Evolutionary conservation across 2,113 vertebrate genomes (phyloP).

Genomic region (Neogobius melanostomus): DNA sequence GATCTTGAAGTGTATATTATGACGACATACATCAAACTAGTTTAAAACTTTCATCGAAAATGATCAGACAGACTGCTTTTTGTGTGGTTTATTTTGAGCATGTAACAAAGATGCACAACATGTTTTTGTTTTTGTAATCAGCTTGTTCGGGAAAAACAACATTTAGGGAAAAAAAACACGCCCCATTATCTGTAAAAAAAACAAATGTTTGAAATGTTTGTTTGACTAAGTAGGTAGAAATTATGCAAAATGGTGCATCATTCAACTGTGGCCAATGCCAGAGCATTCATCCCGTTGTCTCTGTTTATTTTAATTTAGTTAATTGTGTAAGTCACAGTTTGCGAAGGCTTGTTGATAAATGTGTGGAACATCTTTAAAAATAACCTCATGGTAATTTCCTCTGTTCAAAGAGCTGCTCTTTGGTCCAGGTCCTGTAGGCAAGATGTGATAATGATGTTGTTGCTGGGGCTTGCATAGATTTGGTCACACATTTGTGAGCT

Average conservation of each 20-base stretch:
- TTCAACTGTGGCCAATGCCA: constrained; percentile 11
- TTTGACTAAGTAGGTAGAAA: neutral
- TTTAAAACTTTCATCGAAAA: no score
- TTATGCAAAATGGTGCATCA: neutral
- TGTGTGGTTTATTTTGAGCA: no score
- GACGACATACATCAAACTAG: no score
- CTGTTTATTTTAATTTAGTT: constrained; percentile 38
- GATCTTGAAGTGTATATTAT: no score
- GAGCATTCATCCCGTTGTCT: constrained; percentile 21
- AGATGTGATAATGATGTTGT: neutral
- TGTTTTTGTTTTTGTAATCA: no score
- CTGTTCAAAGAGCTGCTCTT: neutral
- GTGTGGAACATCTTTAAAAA: constrained; percentile 14
- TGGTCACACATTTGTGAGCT: constrained; percentile 10
- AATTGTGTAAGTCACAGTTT: constrained; percentile 22
- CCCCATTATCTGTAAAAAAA: neutral
- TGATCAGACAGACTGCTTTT: no score
- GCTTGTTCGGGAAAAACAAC: no score
- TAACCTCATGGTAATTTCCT: constrained; percentile 7
- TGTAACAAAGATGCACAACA: no score
- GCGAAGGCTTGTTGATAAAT: constrained; percentile 5
- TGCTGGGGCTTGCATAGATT: constrained; percentile 14
- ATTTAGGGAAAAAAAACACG: no score
- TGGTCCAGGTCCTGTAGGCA: neutral
- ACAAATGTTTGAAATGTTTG: neutral